Evolutionary conservation across 2,797 vertebrate genomes (phyloP).

Genomic region (Cichlasoma orientale): DNA sequence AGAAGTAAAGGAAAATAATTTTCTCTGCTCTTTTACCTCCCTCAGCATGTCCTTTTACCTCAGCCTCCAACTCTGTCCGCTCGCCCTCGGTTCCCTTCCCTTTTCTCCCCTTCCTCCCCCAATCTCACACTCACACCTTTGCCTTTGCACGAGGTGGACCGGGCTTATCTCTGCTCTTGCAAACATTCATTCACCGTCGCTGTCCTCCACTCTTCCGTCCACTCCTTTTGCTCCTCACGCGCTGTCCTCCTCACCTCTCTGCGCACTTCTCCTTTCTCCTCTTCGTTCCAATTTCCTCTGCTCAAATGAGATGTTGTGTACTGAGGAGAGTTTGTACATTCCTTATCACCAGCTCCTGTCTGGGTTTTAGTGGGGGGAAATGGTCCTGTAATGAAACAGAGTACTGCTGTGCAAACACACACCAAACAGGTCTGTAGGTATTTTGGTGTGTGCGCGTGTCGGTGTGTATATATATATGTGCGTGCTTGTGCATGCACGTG

Average conservation of each 20-base stretch:
- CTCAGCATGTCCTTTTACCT: constrained; percentile 34
- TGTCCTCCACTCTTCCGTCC: constrained; percentile 43
- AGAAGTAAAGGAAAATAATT: background rate
- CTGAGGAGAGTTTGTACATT: constrained; percentile 67
- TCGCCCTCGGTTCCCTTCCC: background rate
- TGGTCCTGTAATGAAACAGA: constrained; percentile 72
- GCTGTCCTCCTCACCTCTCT: constrained; percentile 62
- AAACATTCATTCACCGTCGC: constrained; percentile 49
- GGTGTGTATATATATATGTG: background rate
- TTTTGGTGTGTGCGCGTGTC: background rate
- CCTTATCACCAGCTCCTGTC: constrained; percentile 73
- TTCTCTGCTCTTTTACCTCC: constrained; percentile 31
- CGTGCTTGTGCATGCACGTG: background rate
- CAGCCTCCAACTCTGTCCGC: background rate
- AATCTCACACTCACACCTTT: constrained; percentile 57
- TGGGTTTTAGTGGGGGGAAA: constrained; percentile 69
- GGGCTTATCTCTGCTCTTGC: constrained; percentile 57
- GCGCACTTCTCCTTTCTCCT: constrained; percentile 57
- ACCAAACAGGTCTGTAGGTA: constrained; percentile 21
- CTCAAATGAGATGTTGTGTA: constrained; percentile 79
- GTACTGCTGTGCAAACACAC: constrained; percentile 60
- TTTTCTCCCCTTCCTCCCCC: constrained; percentile 18
- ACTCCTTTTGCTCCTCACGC: constrained; percentile 47
- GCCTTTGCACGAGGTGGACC: constrained; percentile 12
- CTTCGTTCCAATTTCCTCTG: constrained; percentile 78